These are phyloP conservation scores for Bos javanicus DNA, from an alignment of 2,113 vertebrate species.

Conservation along the genomic window DNA sequence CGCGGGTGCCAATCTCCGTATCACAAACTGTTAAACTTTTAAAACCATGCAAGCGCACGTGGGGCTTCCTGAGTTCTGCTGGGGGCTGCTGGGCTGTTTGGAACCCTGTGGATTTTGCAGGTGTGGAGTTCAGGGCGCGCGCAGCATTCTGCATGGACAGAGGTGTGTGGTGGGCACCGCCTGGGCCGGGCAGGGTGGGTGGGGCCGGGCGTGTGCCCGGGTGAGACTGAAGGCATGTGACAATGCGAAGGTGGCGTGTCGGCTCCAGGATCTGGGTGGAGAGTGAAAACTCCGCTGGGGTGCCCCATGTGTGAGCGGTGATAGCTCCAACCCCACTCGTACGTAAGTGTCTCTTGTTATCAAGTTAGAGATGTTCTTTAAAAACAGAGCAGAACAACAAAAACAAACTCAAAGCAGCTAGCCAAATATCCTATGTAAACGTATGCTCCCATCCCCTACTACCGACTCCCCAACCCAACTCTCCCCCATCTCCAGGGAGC, in stretches of 20 bases:
- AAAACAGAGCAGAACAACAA: not conserved
- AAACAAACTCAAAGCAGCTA: not conserved
- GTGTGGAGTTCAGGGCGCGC: not conserved
- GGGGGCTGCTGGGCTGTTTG: not conserved
- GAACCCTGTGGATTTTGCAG: not conserved
- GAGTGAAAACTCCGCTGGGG: not conserved
- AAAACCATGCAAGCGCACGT: not conserved
- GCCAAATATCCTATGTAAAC: not conserved
- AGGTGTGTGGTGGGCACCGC: not conserved
- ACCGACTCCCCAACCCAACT: too few relatives aligned
- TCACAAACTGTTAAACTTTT: not conserved
- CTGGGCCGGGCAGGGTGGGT: not conserved
- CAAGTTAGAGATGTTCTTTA: not conserved
- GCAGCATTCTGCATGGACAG: not conserved
- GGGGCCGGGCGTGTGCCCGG: constrained; percentile 24
- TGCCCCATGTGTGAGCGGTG: not conserved
- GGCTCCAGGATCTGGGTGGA: not conserved
- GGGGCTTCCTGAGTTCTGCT: not conserved
- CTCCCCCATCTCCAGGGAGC: not conserved
- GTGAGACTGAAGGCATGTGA: not conserved
- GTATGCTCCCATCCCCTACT: not conserved
- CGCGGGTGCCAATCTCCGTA: not conserved
- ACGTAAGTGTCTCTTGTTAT: not conserved
- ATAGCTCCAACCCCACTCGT: not conserved
- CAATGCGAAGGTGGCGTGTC: not conserved